Conservation (phyloP, 2,797 vertebrate species). For the Urocyon cinereoargenteus region DNA sequence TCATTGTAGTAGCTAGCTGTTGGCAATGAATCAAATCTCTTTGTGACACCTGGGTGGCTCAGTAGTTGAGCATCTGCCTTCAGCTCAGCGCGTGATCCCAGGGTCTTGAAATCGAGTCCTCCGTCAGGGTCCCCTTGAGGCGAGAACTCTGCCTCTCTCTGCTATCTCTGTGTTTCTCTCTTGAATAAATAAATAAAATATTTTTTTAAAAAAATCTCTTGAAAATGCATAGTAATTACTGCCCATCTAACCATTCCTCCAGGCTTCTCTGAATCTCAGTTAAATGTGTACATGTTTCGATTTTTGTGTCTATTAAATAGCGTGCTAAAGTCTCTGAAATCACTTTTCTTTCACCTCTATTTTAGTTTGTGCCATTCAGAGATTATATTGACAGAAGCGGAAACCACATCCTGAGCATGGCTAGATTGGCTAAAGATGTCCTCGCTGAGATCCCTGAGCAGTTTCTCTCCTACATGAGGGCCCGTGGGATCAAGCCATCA, state of each 20-base stretch:
- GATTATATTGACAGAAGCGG: conserved; percentile 98
- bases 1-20: neutral
- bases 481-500: conserved; percentile 96
- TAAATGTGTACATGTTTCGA: neutral
- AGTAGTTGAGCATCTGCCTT: too few species aligned
- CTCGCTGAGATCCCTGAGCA: conserved; percentile 98
- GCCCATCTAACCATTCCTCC: neutral
- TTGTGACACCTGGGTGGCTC: neutral
- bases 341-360: conserved; percentile 42
- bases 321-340: neutral
- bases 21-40: neutral
- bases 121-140: too few species aligned
- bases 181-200: too few species aligned
- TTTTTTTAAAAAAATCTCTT: neutral
- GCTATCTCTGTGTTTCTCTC: too few species aligned
- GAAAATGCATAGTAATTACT: neutral
- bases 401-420: conserved; percentile 98
- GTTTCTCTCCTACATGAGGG: conserved; percentile 98
- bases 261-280: neutral
- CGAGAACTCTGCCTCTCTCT: too few species aligned
- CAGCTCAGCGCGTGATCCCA: too few species aligned
- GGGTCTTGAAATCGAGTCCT: too few species aligned
- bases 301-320: neutral
- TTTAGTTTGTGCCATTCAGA: conserved; percentile 97
- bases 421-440: conserved; percentile 97